phyloP scores from a whole-genome alignment of 2,888 invertebrate species.

The Nymphalis polychloros region DNA sequence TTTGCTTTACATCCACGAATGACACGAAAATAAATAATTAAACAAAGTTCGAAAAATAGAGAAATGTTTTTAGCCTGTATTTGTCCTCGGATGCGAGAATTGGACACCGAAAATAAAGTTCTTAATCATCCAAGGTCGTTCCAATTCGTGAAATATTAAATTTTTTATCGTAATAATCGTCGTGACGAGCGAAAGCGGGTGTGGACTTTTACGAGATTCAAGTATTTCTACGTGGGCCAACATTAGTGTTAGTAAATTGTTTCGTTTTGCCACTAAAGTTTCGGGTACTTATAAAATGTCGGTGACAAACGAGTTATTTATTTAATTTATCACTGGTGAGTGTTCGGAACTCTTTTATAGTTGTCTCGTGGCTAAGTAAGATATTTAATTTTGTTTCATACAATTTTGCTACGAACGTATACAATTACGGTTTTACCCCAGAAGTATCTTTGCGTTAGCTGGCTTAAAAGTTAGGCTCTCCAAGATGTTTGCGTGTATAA shows the following conservation, averaged over 20 bases:
- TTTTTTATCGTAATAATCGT: not conserved
- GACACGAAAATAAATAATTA: not conserved
- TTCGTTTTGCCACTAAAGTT: slow-evolving; percentile 17
- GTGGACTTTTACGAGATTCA: slow-evolving; percentile 23
- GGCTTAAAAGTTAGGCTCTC: no score
- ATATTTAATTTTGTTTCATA: not conserved
- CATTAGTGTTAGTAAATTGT: slow-evolving; percentile 24
- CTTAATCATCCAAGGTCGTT: slow-evolving; percentile 1
- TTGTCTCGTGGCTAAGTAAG: not conserved
- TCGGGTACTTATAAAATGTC: slow-evolving; percentile 20
- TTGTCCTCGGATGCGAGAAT: not conserved
- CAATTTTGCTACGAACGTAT: no score
- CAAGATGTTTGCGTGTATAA: no score
- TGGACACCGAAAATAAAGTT: slow-evolving; percentile 14
- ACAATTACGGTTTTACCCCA: no score
- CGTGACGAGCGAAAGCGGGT: slow-evolving; percentile 6
- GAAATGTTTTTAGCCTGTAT: not conserved
- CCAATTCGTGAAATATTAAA: not conserved
- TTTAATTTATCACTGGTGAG: slow-evolving; percentile 33
- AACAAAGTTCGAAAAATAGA: not conserved
- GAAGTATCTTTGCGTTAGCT: no score
- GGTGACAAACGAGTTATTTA: slow-evolving; percentile 23
- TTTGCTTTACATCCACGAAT: not conserved
- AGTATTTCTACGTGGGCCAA: slow-evolving; percentile 33
- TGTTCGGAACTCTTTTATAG: slow-evolving; percentile 13